phyloP scores from a whole-genome alignment of 1,140 invertebrate genomes.

The Melipona quadrifasciata region DNA sequence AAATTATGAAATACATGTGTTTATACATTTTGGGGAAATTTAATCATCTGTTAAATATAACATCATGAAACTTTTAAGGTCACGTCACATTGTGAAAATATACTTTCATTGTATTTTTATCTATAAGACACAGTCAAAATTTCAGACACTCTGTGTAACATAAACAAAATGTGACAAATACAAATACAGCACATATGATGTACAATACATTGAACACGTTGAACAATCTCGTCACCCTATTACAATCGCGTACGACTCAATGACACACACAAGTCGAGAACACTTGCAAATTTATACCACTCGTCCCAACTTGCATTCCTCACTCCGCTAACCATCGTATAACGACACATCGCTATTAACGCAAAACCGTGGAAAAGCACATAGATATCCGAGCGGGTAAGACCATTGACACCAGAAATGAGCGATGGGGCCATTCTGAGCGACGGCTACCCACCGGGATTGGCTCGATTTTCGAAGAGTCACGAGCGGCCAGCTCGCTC shows the following conservation, averaged over 20 bases:
- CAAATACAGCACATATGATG: too few species aligned
- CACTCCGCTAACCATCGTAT: neutral
- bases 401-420: constrained; percentile 49
- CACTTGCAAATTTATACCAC: neutral
- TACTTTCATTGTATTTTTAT: too few species aligned
- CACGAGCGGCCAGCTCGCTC: constrained; percentile 51
- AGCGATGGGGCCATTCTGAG: constrained; percentile 40
- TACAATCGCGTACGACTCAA: neutral
- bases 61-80: too few species aligned
- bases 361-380: constrained; percentile 51
- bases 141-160: too few species aligned
- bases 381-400: constrained; percentile 25
- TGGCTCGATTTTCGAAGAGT: constrained; percentile 67
- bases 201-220: too few species aligned
- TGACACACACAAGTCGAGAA: neutral
- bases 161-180: too few species aligned
- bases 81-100: too few species aligned
- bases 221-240: too few species aligned
- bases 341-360: constrained; percentile 37
- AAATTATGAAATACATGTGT: too few species aligned
- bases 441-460: constrained; percentile 36
- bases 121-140: too few species aligned
- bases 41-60: too few species aligned
- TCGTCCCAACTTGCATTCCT: neutral
- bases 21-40: too few species aligned